phyloP scores from a whole-genome alignment of 30 jellyfish, hydroid and myxozoan species.

The Cassiopea andromeda region DNA sequence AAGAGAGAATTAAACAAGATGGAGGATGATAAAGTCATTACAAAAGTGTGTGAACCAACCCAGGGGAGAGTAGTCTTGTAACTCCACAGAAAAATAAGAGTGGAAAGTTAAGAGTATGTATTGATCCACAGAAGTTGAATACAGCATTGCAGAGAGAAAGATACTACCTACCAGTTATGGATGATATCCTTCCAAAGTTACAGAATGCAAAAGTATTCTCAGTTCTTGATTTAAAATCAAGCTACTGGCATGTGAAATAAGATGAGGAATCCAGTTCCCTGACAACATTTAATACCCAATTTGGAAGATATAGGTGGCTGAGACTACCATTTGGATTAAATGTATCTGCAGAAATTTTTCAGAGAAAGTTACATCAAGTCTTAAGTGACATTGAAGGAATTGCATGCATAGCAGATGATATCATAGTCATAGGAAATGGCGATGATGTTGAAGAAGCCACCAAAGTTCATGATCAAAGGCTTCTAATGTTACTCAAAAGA shows the following conservation, averaged over 20 bases:
- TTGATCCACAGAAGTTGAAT: slow-evolving; percentile 60
- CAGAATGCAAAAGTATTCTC: slow-evolving; percentile 66
- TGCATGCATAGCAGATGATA: slow-evolving; percentile 12
- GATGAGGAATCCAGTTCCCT: slow-evolving; percentile 52
- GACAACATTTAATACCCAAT: slow-evolving; percentile 51
- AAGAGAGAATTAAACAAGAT: slow-evolving; percentile 43
- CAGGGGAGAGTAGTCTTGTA: slow-evolving; percentile 52
- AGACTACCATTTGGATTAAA: slow-evolving; percentile 42
- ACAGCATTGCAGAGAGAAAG: slow-evolving; percentile 51
- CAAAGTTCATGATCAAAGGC: slow-evolving; percentile 46
- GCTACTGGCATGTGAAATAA: slow-evolving; percentile 63
- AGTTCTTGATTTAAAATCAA: slow-evolving; percentile 58
- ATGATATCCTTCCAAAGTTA: slow-evolving; percentile 58
- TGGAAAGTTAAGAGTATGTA: slow-evolving; percentile 59
- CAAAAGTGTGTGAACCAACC: slow-evolving; percentile 56
- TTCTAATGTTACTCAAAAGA: slow-evolving; percentile 22
- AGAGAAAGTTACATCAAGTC: slow-evolving; percentile 39
- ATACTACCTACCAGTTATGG: slow-evolving; percentile 54
- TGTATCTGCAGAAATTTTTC: slow-evolving; percentile 53
- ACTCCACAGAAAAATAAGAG: slow-evolving; percentile 34
- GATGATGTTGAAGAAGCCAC: slow-evolving; percentile 22
- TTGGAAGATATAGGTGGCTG: slow-evolving; percentile 69
- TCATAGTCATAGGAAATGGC: slow-evolving; percentile 28
- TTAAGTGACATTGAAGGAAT: not conserved
- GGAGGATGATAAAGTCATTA: slow-evolving; percentile 48